Evolutionary conservation across 1,140 invertebrate species (phyloP).

Genomic region (Meloidogyne exigua): DNA sequence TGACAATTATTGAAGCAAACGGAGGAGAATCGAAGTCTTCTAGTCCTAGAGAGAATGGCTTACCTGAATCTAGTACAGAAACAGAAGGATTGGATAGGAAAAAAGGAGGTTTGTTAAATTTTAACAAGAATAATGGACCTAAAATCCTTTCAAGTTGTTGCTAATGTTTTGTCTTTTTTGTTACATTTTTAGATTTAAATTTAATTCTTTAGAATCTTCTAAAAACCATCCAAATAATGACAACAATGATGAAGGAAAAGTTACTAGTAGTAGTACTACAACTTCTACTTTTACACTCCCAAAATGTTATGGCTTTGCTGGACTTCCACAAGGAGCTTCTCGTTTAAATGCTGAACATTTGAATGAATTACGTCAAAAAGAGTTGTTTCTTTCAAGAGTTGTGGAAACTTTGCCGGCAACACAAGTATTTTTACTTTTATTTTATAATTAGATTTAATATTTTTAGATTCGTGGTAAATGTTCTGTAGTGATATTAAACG

Average conservation of each 20-base stretch:
- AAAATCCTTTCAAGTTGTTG: too few relatives aligned
- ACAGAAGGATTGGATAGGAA: background rate
- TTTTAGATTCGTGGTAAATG: conserved; percentile 91
- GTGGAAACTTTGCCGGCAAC: conserved; percentile 96
- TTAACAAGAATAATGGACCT: too few relatives aligned
- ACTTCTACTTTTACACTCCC: background rate
- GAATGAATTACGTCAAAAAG: conserved; percentile 92
- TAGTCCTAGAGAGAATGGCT: conserved; percentile 17
- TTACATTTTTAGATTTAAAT: too few relatives aligned
- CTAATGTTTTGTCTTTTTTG: too few relatives aligned
- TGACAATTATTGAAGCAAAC: conserved; percentile 8
- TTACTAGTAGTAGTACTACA: background rate
- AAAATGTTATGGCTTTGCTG: conserved; percentile 43
- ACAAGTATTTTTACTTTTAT: conserved; percentile 68
- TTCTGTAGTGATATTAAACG: conserved; percentile 92
- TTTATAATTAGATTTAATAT: background rate
- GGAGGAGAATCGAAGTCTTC: background rate
- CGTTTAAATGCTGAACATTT: conserved; percentile 74
- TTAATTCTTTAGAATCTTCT: background rate
- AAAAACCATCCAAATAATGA: conserved; percentile 5
- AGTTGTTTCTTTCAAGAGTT: conserved; percentile 94
- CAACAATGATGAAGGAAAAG: background rate
- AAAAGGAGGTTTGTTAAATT: too few relatives aligned
- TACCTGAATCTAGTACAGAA: conserved; percentile 12
- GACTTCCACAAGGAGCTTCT: conserved; percentile 52